Conservation (phyloP, 2,797 vertebrate genomes). For the Anniella stebbinsi region DNA sequence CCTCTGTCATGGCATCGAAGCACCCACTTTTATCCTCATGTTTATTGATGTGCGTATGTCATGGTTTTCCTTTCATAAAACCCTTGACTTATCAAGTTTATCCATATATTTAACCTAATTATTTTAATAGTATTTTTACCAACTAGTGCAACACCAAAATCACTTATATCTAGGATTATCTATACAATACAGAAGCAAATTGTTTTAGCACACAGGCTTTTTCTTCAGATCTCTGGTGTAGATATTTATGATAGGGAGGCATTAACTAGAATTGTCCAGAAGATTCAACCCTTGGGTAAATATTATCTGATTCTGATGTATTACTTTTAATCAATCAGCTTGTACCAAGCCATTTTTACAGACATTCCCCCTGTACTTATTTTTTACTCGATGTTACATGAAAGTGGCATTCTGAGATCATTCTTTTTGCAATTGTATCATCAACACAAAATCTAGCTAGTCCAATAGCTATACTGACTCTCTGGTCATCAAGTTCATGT, state of each 20-base stretch:
- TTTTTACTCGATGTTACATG: background rate
- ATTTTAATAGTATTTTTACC: background rate
- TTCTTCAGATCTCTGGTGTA: background rate
- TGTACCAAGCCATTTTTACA: background rate
- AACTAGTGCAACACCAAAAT: background rate
- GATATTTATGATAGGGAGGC: background rate
- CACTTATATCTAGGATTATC: background rate
- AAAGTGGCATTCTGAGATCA: background rate
- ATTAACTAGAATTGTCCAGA: background rate
- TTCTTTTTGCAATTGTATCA: background rate
- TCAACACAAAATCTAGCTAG: background rate
- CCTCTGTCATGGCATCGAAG: background rate
- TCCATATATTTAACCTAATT: background rate
- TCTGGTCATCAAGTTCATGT: too few relatives aligned
- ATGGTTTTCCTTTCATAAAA: constrained; percentile 7
- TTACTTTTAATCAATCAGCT: background rate
- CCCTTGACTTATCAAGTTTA: constrained; percentile 1
- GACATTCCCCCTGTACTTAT: background rate
- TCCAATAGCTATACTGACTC: background rate
- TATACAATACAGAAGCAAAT: background rate
- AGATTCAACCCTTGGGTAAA: background rate
- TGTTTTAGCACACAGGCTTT: background rate
- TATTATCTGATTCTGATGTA: background rate
- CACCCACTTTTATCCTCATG: background rate
- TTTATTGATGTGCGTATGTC: background rate